Evolutionary conservation across 30 jellyfish, hydroid and myxozoan genomes (phyloP), one percentile per base, ranked within the genome.

Genomic region (Cassiopea andromeda): DNA sequence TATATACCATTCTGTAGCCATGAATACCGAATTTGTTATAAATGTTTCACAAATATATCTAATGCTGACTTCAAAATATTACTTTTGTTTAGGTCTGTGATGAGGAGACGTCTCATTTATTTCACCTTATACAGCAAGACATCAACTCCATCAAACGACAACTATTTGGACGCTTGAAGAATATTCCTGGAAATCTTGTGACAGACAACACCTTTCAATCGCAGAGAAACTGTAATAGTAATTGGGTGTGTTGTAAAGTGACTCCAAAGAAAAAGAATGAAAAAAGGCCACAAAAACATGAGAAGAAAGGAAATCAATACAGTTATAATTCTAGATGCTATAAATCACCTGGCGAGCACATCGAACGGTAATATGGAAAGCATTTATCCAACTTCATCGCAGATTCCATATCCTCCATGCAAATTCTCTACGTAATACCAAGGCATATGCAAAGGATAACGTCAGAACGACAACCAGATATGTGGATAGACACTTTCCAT

Each of bases 281-380:
- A 14, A 48, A 7, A 2, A 74, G 60, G 10, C 6, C 75, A 38
- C 59, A 46, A 61, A 84, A 54, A 10, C 76, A 2, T 2, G 83
- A 44, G 10, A 59, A 44, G 77, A 48, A 60, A 60, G 75, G 13
- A n/a, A 82, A 75, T 10, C 61, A 5, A 12, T 66, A 47, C n/a
- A 5, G 79, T 58, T 75, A 59, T 50, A 47, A 85, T 15, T 85
- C 74, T 85, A 74, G 78, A 44, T 82, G 61, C 38, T 85, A 74
- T 44, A 64, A 84, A 49, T 45, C 76, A 4, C 78, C 77, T 13
- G 87, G 75, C 48, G 82, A 48, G 7, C 93, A 85, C 38, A 73
- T 85, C 18, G 64, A 85, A 67, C 78, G 87, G 83, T 84, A 71
- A 43, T 14, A 3, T 47, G 49, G 69, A 7, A 8, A 44, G 44